Base-by-base conservation (phyloP, 2,797 vertebrate species). In the Sparidentex hasta region DNA sequence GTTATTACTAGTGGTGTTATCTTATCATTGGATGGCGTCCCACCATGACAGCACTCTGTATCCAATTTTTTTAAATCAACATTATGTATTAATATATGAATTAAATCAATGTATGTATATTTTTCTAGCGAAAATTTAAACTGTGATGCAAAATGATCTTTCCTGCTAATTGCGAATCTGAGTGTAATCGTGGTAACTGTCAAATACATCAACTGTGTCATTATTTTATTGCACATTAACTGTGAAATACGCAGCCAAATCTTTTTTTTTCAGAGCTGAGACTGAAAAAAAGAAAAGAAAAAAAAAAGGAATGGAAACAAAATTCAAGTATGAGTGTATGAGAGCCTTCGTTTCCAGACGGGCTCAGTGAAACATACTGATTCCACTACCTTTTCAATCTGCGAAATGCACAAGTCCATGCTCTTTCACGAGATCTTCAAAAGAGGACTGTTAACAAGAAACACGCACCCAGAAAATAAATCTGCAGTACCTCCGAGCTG, bases 381-480 rank as follows among this genome's bases (percentile, higher is more conserved):
- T 67, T 51, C 12, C 8, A 0, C 48, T 23, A 27, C 20, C 5
- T 57, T 12, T 50, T 74, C 67, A 68, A 27, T 64, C 50, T 62
- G 9, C 65, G 29, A 76, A 76, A 63, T 27, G 1, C 62, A 44
- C 3, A 59, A 87, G 20, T 27, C 46, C n/a, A 38, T 74, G 61
- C 29, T 64, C 55, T 54, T 55, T 63, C 71, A n/a, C 5, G 11
- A 67, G 23, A 83, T 67, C 52, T 76, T 84, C 80, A 82, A 78
- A 79, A 64, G 79, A 63, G 56, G 74, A 33, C 38, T 51, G 13
- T 76, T 65, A 55, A 71, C 7, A 13, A 43, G 61, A 73, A 65
- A 54, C 11, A 29, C 41, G 21, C 46, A 69, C 67, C 54, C n/a
- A 56, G 59, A 76, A 87, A 90, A 76, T 74, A 16, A 81, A 84